Evolutionary conservation across 2,113 vertebrate species (phyloP), one percentile per base, ranked within the genome.

Genomic region (Xiphophorus couchianus): DNA sequence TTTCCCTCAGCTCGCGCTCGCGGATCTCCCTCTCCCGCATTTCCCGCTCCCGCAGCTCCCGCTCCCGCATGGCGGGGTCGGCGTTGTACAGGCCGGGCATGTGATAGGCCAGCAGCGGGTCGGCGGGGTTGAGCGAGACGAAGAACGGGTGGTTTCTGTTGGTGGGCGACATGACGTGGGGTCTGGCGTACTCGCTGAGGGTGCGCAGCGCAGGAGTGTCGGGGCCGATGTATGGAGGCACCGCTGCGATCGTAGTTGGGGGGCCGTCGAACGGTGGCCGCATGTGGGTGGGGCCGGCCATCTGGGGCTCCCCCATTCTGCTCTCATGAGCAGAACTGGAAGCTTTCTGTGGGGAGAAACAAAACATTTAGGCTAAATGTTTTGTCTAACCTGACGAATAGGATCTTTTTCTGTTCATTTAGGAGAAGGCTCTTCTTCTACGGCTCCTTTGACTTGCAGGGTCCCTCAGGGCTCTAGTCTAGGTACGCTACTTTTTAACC

Each of bases 111-210:
- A 99, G 91, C 67, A 99, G 93, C 0, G 96, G 97, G 85, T 99
- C 98, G 0, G 96, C 92, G 10, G 98, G 97, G 91, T 98, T 99
- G 33, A 99, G 95, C 17, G 98, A 97, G 79, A 99, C 96, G 2
- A 99, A 99, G 95, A 99, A 99, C 15, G 98, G 98, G 81, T 99
- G 98, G 85, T 98, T 99, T 62, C 98, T 96, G 88, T 99, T 99
- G 77, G 96, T 99, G 39, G 98, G 98, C 0, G 98, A 99, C 97
- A 99, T 99, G 93, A 99, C 98, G 1, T 99, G 98, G 2, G 98
- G 98, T 13, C 98, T 96, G 13, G 98, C 98, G 0, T 99, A 99
- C 91, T 99, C 98, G 90, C 98, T 99, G 77, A 99, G 96, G 31
- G 98, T 99, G 89, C 97, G 97, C 37, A 99, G 91, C 3, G 98